These are phyloP conservation scores for Pyrgilauda ruficollis DNA, from an alignment of 2,113 vertebrate species.

Conservation along the genomic window DNA sequence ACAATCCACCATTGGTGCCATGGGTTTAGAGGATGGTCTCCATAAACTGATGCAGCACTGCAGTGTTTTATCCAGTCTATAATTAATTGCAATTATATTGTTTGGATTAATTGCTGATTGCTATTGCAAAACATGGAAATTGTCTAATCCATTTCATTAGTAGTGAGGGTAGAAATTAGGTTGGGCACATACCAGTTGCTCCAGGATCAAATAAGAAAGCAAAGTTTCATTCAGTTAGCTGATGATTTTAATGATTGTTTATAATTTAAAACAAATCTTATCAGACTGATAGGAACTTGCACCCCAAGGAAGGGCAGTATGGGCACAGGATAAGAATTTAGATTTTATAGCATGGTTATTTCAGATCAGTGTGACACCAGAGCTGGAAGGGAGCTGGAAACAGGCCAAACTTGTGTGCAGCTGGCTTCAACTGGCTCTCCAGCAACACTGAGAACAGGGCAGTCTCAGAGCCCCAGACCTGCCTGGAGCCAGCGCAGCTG, in stretches of 20 bases:
- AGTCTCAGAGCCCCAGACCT: not conserved
- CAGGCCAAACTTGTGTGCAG: not conserved
- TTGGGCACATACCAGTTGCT: not conserved
- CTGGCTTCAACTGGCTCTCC: not conserved
- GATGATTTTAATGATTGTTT: not conserved
- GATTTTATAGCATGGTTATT: not conserved
- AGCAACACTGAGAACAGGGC: not conserved
- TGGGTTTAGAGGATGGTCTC: not conserved
- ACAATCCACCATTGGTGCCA: not conserved
- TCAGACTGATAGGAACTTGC: not conserved
- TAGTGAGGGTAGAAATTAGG: not conserved
- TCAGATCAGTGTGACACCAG: not conserved
- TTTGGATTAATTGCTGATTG: not conserved
- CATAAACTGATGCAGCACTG: not conserved
- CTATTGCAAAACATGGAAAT: not conserved
- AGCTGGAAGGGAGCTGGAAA: not conserved
- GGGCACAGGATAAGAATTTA: not conserved
- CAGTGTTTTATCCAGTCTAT: not conserved
- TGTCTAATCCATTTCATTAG: not conserved
- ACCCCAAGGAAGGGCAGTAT: not conserved
- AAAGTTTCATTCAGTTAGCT: not conserved
- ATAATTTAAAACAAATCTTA: not conserved
- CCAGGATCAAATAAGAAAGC: not conserved
- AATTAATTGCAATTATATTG: not conserved
- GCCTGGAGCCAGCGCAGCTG: fast-evolving